Evolutionary conservation across 2,888 invertebrate species (phyloP).

Genomic region (Pheosia gnoma): DNA sequence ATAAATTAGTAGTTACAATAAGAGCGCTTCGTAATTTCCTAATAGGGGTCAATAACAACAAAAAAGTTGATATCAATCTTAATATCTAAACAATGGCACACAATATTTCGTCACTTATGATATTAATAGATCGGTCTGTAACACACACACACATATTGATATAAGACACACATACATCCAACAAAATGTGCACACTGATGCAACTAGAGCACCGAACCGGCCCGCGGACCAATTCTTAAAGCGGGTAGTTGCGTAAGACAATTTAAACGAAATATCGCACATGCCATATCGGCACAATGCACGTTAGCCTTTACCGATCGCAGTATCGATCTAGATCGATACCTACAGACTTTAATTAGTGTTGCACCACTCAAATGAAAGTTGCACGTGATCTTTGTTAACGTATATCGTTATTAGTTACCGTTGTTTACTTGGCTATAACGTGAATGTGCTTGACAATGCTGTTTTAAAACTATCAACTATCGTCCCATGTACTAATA

Average conservation of each 20-base stretch:
- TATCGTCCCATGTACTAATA: too few species aligned
- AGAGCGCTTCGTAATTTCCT: too few species aligned
- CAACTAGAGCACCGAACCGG: constrained; percentile 54
- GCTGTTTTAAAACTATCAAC: too few species aligned
- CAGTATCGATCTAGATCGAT: constrained; percentile 30
- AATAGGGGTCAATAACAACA: background rate
- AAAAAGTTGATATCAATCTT: background rate
- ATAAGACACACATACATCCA: constrained; percentile 17
- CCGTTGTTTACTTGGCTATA: too few species aligned
- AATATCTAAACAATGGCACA: background rate
- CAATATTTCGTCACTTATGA: constrained; percentile 23
- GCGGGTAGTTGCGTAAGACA: constrained; percentile 44
- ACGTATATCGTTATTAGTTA: background rate
- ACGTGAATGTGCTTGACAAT: too few species aligned
- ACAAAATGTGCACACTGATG: constrained; percentile 52
- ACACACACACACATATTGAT: constrained; percentile 14
- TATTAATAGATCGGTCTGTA: constrained; percentile 40
- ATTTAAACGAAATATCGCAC: constrained; percentile 41
- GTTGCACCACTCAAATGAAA: constrained; percentile 15
- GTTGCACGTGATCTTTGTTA: background rate
- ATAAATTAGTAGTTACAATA: too few species aligned
- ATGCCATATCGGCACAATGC: constrained; percentile 37
- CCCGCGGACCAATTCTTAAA: constrained; percentile 46
- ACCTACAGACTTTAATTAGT: constrained; percentile 27
- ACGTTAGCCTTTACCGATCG: constrained; percentile 29